Evolutionary conservation across 2,113 vertebrate species (phyloP).

Genomic region (Cynocephalus volans): DNA sequence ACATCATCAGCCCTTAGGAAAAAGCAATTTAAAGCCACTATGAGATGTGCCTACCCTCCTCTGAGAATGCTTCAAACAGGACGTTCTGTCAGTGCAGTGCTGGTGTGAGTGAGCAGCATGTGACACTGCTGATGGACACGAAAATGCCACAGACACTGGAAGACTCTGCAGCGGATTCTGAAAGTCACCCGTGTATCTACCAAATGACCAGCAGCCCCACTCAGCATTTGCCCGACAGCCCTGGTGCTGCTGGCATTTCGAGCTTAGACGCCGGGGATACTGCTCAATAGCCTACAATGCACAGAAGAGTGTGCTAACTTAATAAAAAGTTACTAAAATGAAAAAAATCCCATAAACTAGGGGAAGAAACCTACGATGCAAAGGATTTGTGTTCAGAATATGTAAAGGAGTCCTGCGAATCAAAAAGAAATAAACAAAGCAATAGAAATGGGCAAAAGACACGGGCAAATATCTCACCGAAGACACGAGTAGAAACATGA

Average conservation of each 20-base stretch:
- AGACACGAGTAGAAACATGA: background rate
- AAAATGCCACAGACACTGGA: no score
- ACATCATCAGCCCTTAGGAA: background rate
- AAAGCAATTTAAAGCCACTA: background rate
- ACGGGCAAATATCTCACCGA: no score
- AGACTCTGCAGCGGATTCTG: no score
- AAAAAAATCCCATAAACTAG: background rate
- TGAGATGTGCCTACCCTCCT: fast-evolving
- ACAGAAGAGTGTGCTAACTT: background rate
- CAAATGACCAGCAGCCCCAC: no score
- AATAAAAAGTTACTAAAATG: background rate
- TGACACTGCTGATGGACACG: fast-evolving
- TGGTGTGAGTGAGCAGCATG: fast-evolving
- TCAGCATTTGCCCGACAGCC: no score
- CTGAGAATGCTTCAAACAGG: fast-evolving
- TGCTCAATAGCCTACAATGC: background rate
- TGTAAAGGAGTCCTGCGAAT: background rate
- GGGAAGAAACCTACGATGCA: background rate
- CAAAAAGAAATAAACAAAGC: background rate
- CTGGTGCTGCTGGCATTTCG: background rate
- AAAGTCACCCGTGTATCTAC: background rate
- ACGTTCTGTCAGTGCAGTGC: background rate
- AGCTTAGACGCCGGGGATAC: background rate
- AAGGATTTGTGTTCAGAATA: background rate
- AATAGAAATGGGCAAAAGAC: background rate